Percentiles rank a stretch among this genome's conserved stretches.
Conservation (phyloP, 2,888 invertebrate species). For the Metellina segmentata region DNA sequence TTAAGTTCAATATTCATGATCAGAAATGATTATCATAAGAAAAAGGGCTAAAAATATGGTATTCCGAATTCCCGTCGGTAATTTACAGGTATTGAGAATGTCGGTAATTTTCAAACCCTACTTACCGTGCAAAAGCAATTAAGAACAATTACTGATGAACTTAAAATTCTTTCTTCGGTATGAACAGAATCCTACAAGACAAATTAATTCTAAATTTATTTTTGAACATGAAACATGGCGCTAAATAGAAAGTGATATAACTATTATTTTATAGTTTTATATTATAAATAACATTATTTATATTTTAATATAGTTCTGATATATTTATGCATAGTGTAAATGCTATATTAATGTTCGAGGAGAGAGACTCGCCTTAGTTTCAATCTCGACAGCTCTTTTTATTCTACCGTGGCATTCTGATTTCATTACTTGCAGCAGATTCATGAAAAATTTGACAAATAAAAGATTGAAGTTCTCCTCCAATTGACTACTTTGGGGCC, state of each 20-base stretch:
- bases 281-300: not conserved
- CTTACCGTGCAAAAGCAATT: constrained; percentile 75
- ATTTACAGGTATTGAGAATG: no score
- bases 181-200: constrained; percentile 52
- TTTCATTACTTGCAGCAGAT: constrained; percentile 63
- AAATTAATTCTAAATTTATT: no score
- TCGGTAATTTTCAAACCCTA: no score
- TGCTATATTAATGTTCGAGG: not conserved
- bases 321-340: not conserved
- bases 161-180: constrained; percentile 54
- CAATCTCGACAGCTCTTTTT: constrained; percentile 61
- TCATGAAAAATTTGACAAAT: constrained; percentile 61
- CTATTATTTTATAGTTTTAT: no score
- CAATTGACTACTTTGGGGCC: constrained; percentile 25
- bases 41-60: no score
- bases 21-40: no score
- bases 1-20: no score
- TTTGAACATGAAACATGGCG: no score
- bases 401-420: constrained; percentile 65
- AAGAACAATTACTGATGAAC: constrained; percentile 68
- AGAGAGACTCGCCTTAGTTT: constrained; percentile 29
- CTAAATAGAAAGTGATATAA: no score
- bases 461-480: constrained; percentile 25
- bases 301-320: not conserved
- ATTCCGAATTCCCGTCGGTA: no score